Base-by-base conservation (phyloP, 2,797 vertebrate genomes). In the Geotrypetes seraphini region DNA sequence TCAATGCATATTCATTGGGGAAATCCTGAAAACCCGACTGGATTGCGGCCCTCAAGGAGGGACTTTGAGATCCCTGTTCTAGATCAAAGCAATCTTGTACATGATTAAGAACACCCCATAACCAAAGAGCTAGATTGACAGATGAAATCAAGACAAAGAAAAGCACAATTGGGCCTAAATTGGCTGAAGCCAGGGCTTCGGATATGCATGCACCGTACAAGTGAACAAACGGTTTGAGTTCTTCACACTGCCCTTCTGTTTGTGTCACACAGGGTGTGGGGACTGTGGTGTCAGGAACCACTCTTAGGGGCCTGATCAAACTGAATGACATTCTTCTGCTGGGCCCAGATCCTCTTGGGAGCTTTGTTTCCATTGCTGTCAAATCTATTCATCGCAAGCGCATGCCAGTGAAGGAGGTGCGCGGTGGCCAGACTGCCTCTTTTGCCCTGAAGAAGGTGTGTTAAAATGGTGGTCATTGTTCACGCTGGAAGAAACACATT, bases 301-400 rank as follows among this genome's bases (percentile, higher is more conserved):
- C 92, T 5, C 70, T 99, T 60, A 85, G 91, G 20, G 96, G 96
- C 44, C 74, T 98, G 10, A 99, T 99, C 66, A 90, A 92, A 35
- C 71, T 99, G 37, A 99, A 97, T 24, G 96, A 99, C 45, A 94
- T 86, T 0, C 79, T 99, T 78, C 78, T 99, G n/a, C 75, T 99
- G 17, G 96, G 96, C 9, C 96, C 96, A 0, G 96, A 99, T 53
- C 93, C 95, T 5, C 65, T 99, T 34, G 96, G 96, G 23, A 93
- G 87, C 71, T 99, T 99, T 71, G 81, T 92, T 19, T 47, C 91
- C 34, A 99, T 99, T 10, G 92, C 96, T 3, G 96, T 99, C 42
- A 99, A 99, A 63, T 97, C 94, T 11, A 99, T 99, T 63, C 96
- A 99, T 58, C 88, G 96, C 36, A 99, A 99, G 60, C 86, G 96